Conservation (phyloP, 2,888 invertebrate genomes). For the Magallana nippona region DNA sequence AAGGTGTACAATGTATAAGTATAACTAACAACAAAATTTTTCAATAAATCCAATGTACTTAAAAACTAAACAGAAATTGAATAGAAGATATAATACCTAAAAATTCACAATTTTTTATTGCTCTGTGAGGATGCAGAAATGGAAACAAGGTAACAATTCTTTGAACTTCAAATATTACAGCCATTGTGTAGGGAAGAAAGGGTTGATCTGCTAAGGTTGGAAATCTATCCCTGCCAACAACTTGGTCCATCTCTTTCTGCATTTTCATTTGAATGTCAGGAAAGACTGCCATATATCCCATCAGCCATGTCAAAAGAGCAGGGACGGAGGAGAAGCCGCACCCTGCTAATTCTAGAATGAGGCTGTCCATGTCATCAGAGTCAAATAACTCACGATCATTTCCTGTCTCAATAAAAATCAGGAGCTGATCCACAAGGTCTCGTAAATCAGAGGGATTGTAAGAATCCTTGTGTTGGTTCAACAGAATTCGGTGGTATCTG, state of each 20-base stretch:
- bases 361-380: constrained; percentile 65
- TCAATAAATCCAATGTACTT: too few species aligned
- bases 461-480: constrained; percentile 72
- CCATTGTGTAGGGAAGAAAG: constrained; percentile 69
- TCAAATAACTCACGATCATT: constrained; percentile 66
- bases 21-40: too few species aligned
- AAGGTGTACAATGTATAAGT: too few species aligned
- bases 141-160: constrained; percentile 69
- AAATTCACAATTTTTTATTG: constrained; percentile 57
- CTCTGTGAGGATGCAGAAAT: constrained; percentile 69
- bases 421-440: constrained; percentile 69
- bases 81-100: constrained; percentile 64
- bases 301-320: constrained; percentile 65
- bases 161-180: constrained; percentile 70
- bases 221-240: constrained; percentile 67
- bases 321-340: constrained; percentile 64
- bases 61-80: too few species aligned
- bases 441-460: constrained; percentile 65
- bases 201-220: constrained; percentile 69
- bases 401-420: constrained; percentile 67
- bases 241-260: constrained; percentile 66
- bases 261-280: constrained; percentile 67
- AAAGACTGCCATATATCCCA: constrained; percentile 67
- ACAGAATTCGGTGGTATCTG: constrained; percentile 62
- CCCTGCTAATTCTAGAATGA: constrained; percentile 66